Percentiles rank a stretch among this genome's conserved stretches.
These are phyloP conservation scores for Epiperipatus broadwayi DNA, from an alignment of 2,888 invertebrate species.

Conservation along the genomic window DNA sequence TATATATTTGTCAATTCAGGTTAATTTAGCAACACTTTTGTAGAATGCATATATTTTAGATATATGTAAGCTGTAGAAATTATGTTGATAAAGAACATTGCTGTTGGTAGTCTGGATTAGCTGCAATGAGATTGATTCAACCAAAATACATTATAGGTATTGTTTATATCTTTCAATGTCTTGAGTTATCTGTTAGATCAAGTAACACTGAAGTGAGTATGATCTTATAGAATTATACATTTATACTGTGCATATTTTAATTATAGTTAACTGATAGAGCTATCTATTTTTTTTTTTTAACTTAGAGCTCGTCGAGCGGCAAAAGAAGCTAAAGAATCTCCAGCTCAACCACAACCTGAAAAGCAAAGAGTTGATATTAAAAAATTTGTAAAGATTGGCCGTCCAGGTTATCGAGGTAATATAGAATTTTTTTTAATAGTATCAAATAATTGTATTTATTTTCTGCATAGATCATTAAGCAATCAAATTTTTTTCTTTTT, in stretches of 20 bases:
- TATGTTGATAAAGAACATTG: no score
- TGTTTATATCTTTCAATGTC: no score
- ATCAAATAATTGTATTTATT: constrained; percentile 10
- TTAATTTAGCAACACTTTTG: no score
- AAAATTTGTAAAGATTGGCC: constrained; percentile 97
- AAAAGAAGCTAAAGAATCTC: constrained; percentile 93
- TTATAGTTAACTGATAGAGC: background rate
- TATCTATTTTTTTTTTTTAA: constrained; percentile 18
- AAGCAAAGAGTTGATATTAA: constrained; percentile 92
- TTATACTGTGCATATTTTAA: background rate
- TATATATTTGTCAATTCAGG: no score
- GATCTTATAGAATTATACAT: no score
- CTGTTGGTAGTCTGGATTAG: no score
- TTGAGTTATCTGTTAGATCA: constrained; percentile 22
- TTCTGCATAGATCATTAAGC: background rate
- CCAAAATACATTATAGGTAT: no score
- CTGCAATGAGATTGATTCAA: no score
- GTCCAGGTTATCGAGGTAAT: constrained; percentile 70
- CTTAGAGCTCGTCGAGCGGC: constrained; percentile 89
- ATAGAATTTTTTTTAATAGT: background rate
- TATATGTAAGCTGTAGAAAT: no score
- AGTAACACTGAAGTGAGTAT: no score
- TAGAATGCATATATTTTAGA: no score
- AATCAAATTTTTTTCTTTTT: constrained; percentile 3
- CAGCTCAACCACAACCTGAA: constrained; percentile 76